Evolutionary conservation across 2,888 invertebrate species (phyloP).

Genomic region (Timema podura): DNA sequence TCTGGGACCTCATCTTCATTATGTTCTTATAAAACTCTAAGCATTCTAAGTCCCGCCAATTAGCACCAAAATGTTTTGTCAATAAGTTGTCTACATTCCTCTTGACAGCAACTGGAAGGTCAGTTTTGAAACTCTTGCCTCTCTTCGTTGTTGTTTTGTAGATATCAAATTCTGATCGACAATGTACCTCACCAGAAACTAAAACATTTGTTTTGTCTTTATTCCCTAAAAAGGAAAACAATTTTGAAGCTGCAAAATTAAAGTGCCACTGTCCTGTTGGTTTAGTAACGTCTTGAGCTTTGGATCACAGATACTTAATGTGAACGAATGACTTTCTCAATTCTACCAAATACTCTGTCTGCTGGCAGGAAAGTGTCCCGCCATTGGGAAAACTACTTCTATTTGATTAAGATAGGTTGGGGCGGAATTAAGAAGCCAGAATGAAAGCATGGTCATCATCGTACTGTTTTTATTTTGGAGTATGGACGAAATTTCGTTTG

Average conservation of each 20-base stretch:
- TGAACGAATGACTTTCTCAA: too few species aligned
- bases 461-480: too few species aligned
- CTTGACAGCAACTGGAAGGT: not conserved
- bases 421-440: not conserved
- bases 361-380: not conserved
- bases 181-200: slow-evolving; percentile 5
- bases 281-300: not conserved
- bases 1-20: not conserved
- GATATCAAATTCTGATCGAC: not conserved
- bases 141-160: not conserved
- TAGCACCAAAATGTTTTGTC: not conserved
- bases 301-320: not conserved
- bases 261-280: slow-evolving; percentile 14
- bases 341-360: too few species aligned
- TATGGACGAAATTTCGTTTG: too few species aligned
- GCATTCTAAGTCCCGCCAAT: not conserved
- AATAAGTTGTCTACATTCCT: not conserved
- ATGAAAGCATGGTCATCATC: too few species aligned
- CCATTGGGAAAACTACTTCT: not conserved
- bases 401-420: not conserved
- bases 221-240: not conserved
- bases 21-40: not conserved
- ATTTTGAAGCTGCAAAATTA: not conserved
- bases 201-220: not conserved
- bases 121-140: not conserved